phyloP scores from a whole-genome alignment of 2,113 vertebrate species.

The Podarcis cretensis region DNA sequence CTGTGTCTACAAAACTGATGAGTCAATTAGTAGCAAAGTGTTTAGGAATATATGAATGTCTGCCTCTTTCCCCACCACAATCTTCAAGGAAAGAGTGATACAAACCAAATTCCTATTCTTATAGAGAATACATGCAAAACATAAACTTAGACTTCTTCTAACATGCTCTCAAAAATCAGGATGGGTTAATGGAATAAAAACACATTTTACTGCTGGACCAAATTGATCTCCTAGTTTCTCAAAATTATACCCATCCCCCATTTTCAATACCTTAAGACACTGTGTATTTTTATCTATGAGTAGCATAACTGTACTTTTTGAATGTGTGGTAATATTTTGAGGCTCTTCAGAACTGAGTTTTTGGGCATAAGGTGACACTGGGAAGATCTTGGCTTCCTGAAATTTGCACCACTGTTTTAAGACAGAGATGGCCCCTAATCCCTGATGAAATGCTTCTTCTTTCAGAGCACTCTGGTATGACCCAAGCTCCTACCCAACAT shows the following conservation, averaged over 20 bases:
- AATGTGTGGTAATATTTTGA: background rate
- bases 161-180: background rate
- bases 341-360: background rate
- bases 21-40: background rate
- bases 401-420: background rate
- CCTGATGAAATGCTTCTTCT: conserved; percentile 10
- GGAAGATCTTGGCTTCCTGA: background rate
- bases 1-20: background rate
- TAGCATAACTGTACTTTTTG: background rate
- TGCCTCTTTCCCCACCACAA: background rate
- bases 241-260: background rate
- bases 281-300: background rate
- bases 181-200: background rate
- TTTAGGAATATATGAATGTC: background rate
- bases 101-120: background rate
- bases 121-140: background rate
- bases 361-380: background rate
- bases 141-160: background rate
- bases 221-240: background rate
- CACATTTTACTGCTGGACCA: background rate
- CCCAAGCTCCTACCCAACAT: conserved; percentile 90
- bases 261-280: background rate
- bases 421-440: background rate
- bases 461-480: conserved; percentile 95
- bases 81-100: background rate